phyloP scores from a whole-genome alignment of 2,888 invertebrate species.

The Lasioglossum villosulum region DNA sequence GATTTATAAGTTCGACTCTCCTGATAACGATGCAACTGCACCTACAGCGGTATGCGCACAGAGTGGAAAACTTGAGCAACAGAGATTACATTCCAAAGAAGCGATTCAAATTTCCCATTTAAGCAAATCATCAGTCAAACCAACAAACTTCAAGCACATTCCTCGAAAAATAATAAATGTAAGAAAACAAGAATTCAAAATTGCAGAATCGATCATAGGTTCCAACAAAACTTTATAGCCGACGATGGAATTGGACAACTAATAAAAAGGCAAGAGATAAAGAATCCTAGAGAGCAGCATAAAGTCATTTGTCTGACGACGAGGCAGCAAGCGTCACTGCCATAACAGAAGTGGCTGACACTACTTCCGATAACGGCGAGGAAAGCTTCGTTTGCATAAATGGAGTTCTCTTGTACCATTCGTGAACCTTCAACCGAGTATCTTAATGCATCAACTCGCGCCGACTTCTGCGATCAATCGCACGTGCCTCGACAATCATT shows the following conservation, averaged over 20 bases:
- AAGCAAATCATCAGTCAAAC: too few relatives aligned
- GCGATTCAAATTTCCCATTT: background rate
- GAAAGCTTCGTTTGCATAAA: background rate
- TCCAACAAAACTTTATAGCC: background rate
- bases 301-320: background rate
- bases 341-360: constrained; percentile 9
- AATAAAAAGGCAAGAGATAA: background rate
- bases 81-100: background rate
- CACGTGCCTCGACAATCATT: constrained; percentile 14
- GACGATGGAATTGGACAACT: background rate
- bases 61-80: background rate
- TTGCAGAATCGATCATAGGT: background rate
- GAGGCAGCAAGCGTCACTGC: background rate
- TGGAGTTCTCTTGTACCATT: background rate
- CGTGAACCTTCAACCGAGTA: background rate
- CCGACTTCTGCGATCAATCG: background rate
- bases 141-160: background rate
- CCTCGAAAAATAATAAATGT: background rate
- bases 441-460: background rate
- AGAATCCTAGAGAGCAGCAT: background rate
- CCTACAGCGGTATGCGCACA: background rate
- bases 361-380: constrained; percentile 20
- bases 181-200: background rate
- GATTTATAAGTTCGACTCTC: constrained; percentile 10
- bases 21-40: constrained; percentile 30